phyloP scores from a whole-genome alignment of 2,888 invertebrate genomes.

The Drosophila anomalata region DNA sequence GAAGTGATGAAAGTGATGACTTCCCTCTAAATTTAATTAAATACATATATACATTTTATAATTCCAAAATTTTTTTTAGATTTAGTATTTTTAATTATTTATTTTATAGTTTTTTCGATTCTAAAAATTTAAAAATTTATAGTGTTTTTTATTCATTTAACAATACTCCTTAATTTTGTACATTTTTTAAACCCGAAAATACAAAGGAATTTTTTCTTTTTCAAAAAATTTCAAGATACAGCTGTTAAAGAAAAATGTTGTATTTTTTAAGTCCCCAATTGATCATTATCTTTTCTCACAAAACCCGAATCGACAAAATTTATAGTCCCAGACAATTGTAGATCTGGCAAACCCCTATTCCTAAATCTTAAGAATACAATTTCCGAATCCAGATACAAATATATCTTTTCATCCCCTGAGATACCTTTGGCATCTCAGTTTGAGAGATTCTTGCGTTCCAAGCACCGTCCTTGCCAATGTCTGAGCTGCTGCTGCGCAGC shows the following conservation, averaged over 20 bases:
- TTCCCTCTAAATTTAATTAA: not conserved
- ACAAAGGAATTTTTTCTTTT: no score
- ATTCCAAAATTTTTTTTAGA: no score
- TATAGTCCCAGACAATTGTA: not conserved
- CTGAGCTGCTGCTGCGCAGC: conserved; percentile 48
- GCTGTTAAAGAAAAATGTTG: not conserved
- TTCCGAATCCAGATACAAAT: not conserved
- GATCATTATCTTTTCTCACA: not conserved
- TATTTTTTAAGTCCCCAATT: not conserved
- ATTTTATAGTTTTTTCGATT: no score
- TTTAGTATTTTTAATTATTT: no score
- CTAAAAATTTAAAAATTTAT: no score
- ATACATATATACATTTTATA: no score
- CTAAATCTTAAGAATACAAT: not conserved
- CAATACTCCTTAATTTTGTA: no score
- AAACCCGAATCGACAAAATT: not conserved
- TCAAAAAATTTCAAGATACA: no score
- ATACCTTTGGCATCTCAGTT: conserved; percentile 21
- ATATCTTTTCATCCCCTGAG: not conserved
- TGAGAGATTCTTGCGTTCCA: conserved; percentile 17
- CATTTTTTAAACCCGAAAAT: no score
- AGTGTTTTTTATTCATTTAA: no score
- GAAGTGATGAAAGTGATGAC: conserved; percentile 11
- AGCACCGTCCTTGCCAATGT: conserved; percentile 28
- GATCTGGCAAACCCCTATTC: not conserved